phyloP scores from a whole-genome alignment of 2,888 invertebrate species.

The Drosophila tanythrix region DNA sequence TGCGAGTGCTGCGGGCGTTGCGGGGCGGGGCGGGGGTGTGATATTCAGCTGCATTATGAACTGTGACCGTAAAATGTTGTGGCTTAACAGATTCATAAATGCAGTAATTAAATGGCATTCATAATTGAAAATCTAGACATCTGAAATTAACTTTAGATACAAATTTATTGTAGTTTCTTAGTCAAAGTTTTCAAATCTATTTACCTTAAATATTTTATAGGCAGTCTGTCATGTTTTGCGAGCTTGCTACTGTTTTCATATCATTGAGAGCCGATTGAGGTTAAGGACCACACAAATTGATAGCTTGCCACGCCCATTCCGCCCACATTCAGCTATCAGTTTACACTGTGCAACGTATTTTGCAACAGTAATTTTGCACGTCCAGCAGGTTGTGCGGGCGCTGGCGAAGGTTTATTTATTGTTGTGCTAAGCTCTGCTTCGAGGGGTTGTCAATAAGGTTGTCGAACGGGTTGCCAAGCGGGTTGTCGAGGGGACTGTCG shows the following conservation, averaged over 20 bases:
- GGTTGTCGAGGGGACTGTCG: background rate
- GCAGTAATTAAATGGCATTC: background rate
- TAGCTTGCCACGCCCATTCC: constrained; percentile 30
- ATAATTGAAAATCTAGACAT: background rate
- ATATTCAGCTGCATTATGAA: background rate
- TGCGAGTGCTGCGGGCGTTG: background rate
- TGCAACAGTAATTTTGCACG: constrained; percentile 27
- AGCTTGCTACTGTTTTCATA: background rate
- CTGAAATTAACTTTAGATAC: background rate
- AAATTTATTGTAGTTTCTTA: background rate
- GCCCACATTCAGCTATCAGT: constrained; percentile 29
- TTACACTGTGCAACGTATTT: constrained; percentile 22
- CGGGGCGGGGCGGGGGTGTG: background rate
- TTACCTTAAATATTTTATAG: background rate
- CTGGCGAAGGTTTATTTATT: constrained; percentile 21
- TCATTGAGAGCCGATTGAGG: constrained; percentile 7
- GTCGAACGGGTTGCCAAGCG: constrained; percentile 5
- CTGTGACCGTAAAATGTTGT: constrained; percentile 5
- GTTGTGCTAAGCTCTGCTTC: constrained; percentile 6
- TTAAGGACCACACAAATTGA: constrained; percentile 24
- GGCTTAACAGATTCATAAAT: constrained; percentile 8
- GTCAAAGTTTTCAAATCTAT: background rate
- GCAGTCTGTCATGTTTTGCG: background rate
- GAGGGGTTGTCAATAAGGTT: constrained; percentile 40
- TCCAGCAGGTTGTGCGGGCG: constrained; percentile 2